These are phyloP conservation scores for Muscidifurax raptorellus DNA, from an alignment of 1,140 invertebrate species.

Conservation along the genomic window DNA sequence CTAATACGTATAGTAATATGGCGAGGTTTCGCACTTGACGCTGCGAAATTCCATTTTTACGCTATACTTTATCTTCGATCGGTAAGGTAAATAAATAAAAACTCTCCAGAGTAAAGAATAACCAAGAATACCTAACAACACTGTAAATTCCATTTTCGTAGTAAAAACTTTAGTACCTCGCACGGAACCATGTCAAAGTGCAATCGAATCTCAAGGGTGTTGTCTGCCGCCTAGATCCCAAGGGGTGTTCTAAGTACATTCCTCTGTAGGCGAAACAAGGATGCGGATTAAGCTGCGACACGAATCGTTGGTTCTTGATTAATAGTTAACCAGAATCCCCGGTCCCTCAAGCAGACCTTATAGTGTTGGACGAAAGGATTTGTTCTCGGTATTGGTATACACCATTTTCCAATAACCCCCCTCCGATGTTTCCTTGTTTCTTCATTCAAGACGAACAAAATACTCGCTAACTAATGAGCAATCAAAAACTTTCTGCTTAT, in stretches of 20 bases:
- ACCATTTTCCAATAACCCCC: no score
- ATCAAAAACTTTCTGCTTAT: no score
- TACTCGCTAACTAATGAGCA: no score
- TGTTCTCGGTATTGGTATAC: no score
- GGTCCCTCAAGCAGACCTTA: neutral
- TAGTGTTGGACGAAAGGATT: neutral
- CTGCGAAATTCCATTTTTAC: neutral
- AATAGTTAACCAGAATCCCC: conserved; percentile 29
- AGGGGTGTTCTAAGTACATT: conserved; percentile 38
- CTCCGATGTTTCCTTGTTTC: no score
- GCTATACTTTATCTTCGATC: neutral
- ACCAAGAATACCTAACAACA: neutral
- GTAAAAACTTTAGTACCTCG: conserved; percentile 18
- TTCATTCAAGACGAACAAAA: no score
- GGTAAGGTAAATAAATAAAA: conserved; percentile 27
- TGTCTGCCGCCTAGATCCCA: neutral
- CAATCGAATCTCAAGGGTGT: conserved; percentile 16
- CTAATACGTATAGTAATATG: neutral
- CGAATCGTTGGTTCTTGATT: conserved; percentile 39
- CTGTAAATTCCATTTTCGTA: conserved; percentile 1
- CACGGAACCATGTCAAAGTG: conserved; percentile 28
- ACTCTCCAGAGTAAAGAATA: neutral
- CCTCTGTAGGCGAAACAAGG: conserved; percentile 26
- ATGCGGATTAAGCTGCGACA: conserved; percentile 24
- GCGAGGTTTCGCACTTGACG: neutral